Percentiles rank a stretch among this genome's conserved stretches.
These are phyloP conservation scores for Leptinotarsa peninsularis DNA, from an alignment of 2,888 invertebrate species.

Conservation along the genomic window DNA sequence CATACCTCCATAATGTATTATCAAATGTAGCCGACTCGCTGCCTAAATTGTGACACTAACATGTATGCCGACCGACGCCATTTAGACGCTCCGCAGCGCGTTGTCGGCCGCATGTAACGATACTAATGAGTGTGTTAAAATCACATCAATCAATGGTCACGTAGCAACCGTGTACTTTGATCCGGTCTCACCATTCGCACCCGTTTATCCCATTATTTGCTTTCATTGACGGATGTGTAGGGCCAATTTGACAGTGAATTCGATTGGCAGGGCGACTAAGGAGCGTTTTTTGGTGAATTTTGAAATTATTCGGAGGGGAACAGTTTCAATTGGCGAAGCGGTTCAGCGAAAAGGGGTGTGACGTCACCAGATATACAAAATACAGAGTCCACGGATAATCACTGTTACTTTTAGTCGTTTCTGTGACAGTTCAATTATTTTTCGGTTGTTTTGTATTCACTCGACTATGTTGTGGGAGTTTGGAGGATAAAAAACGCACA, in stretches of 20 bases:
- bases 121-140: constrained; percentile 64
- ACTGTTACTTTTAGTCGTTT: no score
- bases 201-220: constrained; percentile 44
- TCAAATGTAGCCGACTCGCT: constrained; percentile 5
- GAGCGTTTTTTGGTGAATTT: no score
- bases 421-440: no score
- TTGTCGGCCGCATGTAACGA: constrained; percentile 46
- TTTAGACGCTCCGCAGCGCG: constrained; percentile 50
- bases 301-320: no score
- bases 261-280: not conserved
- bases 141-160: constrained; percentile 65
- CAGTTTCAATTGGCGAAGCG: no score
- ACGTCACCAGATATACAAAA: no score
- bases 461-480: no score
- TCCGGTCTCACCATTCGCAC: constrained; percentile 45
- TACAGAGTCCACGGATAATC: no score
- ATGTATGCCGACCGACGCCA: constrained; percentile 52
- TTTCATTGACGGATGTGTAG: constrained; percentile 34
- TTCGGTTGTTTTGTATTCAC: no score
- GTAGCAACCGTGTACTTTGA: constrained; percentile 62
- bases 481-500: no score
- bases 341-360: no score
- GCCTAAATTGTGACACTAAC: constrained; percentile 44
- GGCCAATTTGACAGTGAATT: constrained; percentile 38
- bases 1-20: constrained; percentile 15